Percentiles rank a stretch among this genome's conserved stretches.
Conservation (phyloP, 2,888 invertebrate genomes). For the Leucoma salicis region DNA sequence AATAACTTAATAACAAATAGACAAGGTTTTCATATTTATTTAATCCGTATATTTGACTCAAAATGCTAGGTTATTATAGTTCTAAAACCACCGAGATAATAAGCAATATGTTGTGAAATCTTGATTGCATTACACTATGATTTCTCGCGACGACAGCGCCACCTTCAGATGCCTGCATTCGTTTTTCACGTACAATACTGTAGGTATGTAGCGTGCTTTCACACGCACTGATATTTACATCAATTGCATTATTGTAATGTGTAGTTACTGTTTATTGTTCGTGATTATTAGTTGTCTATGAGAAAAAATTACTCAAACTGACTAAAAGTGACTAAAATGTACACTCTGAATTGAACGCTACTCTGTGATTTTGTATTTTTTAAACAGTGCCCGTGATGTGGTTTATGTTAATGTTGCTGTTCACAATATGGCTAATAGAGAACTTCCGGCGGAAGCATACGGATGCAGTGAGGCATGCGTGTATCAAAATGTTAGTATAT, state of each 20-base stretch:
- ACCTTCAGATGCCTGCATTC: conserved; percentile 4
- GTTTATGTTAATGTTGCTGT: conserved; percentile 65
- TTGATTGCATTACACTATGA: conserved; percentile 25
- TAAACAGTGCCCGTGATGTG: conserved; percentile 56
- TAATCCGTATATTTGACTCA: too few species aligned
- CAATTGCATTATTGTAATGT: conserved; percentile 37
- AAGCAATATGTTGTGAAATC: conserved; percentile 19
- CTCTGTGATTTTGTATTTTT: conserved; percentile 31
- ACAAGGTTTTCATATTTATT: too few species aligned
- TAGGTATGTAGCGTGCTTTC: conserved; percentile 48
- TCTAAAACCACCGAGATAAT: too few species aligned
- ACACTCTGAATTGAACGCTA: conserved; percentile 13
- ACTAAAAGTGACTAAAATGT: conserved; percentile 13
- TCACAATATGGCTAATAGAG: conserved; percentile 73
- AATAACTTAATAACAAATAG: too few species aligned
- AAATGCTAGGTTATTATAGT: too few species aligned
- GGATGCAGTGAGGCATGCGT: conserved; percentile 58
- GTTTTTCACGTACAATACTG: conserved; percentile 35
- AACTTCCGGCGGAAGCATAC: conserved; percentile 66
- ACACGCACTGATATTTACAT: conserved; percentile 47
- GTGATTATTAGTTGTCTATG: conserved; percentile 15
- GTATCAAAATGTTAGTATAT: conserved; percentile 69
- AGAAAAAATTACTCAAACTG: neutral
- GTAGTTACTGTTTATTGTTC: conserved; percentile 34
- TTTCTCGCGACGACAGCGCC: conserved; percentile 20